Evolutionary conservation across 2,888 invertebrate species (phyloP), one percentile per base, ranked within the genome.

Genomic region (Altica lythri): DNA sequence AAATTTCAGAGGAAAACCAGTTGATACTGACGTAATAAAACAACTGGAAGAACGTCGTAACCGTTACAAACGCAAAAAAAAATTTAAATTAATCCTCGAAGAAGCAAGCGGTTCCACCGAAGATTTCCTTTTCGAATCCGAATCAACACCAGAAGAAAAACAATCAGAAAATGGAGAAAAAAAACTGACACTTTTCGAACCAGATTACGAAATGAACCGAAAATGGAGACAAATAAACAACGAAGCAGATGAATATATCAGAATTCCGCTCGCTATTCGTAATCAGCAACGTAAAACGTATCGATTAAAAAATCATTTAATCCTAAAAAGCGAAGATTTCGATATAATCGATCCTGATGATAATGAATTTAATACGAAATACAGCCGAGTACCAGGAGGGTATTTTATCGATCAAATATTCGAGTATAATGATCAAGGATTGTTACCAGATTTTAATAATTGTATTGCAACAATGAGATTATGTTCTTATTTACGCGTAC

Each of bases 31-130:
- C n/a, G 69, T 66, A 32, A 53, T 70, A 2, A 49, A 62, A 13
- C 65, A 63, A 57, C 53, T 74, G 6, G 69, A 72, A 53, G 71
- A 73, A 44, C 53, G 72, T 16, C 61, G 70, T 54, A 68, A 68
- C 44, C 61, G 69, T 45, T 71, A 67, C 14, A 72, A 70, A 54
- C 59, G 72, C 9, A 72, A 69, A 49, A 67, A 66, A 44, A 61
- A 56, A 17, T 60, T 57, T 44, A 59, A 60, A 47, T 34, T 60
- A 14, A 5, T 30, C 6, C 10, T 53, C 9, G 38, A 27, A 6
- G 42, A 50, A 37, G 29, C n/a, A n/a, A n/a, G 47, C 25, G 44
- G 40, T 10, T 44, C 16, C 5, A 46, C 17, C 3, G 2, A 48
- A 22, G 42, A 34, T 17, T 52, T 53, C 9, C 30, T 60, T 35